Base-by-base conservation (phyloP, 1,140 invertebrate species). In the Dreissena polymorpha region DNA sequence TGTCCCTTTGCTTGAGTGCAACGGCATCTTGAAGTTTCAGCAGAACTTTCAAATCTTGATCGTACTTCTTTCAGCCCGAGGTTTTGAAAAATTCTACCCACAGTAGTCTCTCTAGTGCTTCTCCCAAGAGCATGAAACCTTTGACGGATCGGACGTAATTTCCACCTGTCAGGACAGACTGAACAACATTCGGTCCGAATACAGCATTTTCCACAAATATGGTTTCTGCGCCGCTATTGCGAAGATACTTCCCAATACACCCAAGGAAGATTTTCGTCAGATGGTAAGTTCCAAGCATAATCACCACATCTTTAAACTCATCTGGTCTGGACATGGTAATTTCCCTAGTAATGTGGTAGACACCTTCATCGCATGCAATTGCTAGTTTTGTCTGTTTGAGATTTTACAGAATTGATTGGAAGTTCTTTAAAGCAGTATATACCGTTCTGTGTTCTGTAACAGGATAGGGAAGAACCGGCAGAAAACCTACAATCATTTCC, bases 241-340 rank as follows among this genome's bases (percentile, higher is more conserved):
- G n/a, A n/a, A n/a, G n/a, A n/a, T n/a, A n/a, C n/a, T n/a, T n/a
- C n/a, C n/a, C n/a, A n/a, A n/a, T n/a, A n/a, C n/a, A n/a, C n/a
- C n/a, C n/a, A n/a, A n/a, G n/a, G n/a, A n/a, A n/a, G n/a, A 57
- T 63, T 63, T 74, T 74, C 27, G 72, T 63, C 72, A 74, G 13
- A 27, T 74, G n/a, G 72, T 25, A 74, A 74, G 12, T 18, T 60
- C 72, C 72, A 57, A 74, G 51, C n/a, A 10, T 25, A 25, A 74
- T 51, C 23, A 74, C 72, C 57, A 74, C 23, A 74, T 74, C 25
- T 13, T 74, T 2, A 27, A 74, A 74, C 55, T 74, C 72, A 8
- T 60, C 23, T 12, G 53, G 39, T 10, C 64, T 12, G 21, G 25
- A 10, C 12, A 27, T 10, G n/a, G 64, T 21, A 14, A 67, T 21